Evolutionary conservation across 2,797 vertebrate species (phyloP).

Genomic region (Nasua narica): DNA sequence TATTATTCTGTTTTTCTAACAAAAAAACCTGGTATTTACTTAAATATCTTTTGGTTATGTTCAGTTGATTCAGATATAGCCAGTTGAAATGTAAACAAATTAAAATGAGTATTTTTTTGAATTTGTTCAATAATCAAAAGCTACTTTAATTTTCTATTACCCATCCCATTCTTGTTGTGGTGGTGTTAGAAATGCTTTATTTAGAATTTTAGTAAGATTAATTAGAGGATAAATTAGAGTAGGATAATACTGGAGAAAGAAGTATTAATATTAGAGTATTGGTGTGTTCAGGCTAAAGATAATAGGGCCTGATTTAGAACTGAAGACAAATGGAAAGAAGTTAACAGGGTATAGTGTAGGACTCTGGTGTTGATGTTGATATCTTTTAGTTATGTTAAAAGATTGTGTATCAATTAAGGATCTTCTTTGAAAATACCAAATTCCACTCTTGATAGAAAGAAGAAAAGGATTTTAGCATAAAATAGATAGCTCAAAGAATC

Average conservation of each 20-base stretch:
- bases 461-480: background rate
- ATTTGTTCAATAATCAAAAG: background rate
- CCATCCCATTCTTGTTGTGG: background rate
- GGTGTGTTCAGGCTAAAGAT: background rate
- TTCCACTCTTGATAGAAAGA: background rate
- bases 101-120: background rate
- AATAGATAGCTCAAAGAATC: background rate
- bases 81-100: background rate
- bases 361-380: background rate
- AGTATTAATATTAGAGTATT: background rate
- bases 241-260: background rate
- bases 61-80: background rate
- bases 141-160: background rate
- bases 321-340: background rate
- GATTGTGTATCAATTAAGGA: background rate
- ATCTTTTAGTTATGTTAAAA: background rate
- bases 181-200: background rate
- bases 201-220: background rate
- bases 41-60: background rate
- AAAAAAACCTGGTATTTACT: background rate
- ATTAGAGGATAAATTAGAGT: background rate
- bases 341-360: accelerated
- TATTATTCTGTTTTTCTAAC: background rate
- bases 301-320: background rate
- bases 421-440: background rate